Evolutionary conservation across 2,113 vertebrate species (phyloP).

Genomic region (Rhinolophus sinicus): DNA sequence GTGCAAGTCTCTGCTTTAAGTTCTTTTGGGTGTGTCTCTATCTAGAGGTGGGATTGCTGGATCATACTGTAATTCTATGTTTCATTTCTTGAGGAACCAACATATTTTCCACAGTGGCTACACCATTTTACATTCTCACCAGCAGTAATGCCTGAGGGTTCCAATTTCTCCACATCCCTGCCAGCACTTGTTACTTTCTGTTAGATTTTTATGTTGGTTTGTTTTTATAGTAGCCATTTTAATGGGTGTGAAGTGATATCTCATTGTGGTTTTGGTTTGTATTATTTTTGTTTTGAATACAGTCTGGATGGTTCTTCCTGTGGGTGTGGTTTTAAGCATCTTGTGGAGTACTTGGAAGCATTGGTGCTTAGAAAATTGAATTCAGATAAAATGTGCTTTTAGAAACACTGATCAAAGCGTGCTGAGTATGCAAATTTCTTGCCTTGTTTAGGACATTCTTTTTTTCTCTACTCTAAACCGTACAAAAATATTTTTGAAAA

Average conservation of each 20-base stretch:
- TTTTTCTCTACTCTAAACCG: neutral
- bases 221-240: neutral
- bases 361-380: neutral
- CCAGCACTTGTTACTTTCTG: neutral
- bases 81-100: neutral
- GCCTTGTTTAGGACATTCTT: neutral
- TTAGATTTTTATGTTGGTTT: neutral
- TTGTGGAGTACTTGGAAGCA: neutral
- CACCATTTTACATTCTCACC: neutral
- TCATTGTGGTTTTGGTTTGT: neutral
- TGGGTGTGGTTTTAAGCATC: neutral
- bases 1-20: neutral
- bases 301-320: neutral
- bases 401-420: neutral
- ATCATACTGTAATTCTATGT: neutral
- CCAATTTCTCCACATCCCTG: neutral
- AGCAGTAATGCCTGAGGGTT: neutral
- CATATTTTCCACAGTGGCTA: neutral
- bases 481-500: neutral
- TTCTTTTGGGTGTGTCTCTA: neutral
- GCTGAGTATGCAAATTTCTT: neutral
- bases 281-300: neutral
- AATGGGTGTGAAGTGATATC: neutral
- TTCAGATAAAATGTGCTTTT: neutral
- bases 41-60: neutral